Percentiles rank a stretch among this genome's conserved stretches.
Evolutionary conservation across 2,888 invertebrate genomes (phyloP).

Genomic region (Leucania comma): DNA sequence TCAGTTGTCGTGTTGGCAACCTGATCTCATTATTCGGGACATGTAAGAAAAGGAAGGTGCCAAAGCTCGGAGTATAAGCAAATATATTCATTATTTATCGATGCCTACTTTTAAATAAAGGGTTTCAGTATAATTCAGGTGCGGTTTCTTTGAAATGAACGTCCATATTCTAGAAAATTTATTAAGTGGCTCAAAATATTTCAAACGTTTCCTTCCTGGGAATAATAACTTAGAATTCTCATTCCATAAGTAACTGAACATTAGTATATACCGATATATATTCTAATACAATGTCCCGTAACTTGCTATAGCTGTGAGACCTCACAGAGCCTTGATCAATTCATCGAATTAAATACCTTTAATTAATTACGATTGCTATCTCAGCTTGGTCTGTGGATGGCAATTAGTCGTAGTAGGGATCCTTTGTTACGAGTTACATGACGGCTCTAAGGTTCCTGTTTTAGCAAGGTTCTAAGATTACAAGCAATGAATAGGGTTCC

Average conservation of each 20-base stretch:
- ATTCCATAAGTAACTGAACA: conserved; percentile 38
- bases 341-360: conserved; percentile 82
- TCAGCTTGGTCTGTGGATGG: conserved; percentile 71
- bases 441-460: conserved; percentile 69
- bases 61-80: conserved; percentile 43
- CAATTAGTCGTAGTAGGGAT: conserved; percentile 80
- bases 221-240: conserved; percentile 55
- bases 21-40: conserved; percentile 61
- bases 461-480: conserved; percentile 61
- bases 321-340: conserved; percentile 82
- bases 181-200: conserved; percentile 30
- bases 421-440: conserved; percentile 73
- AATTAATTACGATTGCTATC: conserved; percentile 88
- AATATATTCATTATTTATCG: conserved; percentile 56
- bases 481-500: conserved; percentile 48
- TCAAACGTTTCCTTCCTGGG: conserved; percentile 29
- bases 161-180: conserved; percentile 19
- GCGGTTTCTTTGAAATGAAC: conserved; percentile 22
- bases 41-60: conserved; percentile 45
- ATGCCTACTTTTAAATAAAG: conserved; percentile 52
- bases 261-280: conserved; percentile 44
- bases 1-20: conserved; percentile 59
- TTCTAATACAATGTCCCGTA: conserved; percentile 52
- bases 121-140: conserved; percentile 38
- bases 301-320: conserved; percentile 70